Base-by-base conservation (phyloP, 2,113 vertebrate species). In the Indri indri region DNA sequence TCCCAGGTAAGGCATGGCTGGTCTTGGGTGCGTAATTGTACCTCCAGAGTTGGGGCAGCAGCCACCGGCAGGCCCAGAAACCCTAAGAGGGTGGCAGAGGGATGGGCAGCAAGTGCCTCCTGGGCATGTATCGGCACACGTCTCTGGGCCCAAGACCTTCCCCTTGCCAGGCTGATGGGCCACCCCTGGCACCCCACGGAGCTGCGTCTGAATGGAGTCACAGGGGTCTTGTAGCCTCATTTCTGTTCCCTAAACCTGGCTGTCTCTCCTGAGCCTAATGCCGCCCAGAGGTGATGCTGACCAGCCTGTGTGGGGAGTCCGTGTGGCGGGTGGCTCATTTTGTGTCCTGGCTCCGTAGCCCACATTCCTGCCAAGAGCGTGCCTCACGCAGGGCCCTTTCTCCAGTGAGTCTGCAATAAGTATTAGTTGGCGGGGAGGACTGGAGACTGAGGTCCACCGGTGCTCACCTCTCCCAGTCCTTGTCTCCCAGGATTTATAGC, bases 251-350 rank as follows among this genome's bases (percentile, higher is more conserved):
- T 63, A 47, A 37, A 47, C 17, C 8, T 20, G 37, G 32, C 77
- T 34, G n/a, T 70, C 10, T 23, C 42, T 81, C 45, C 40, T 3
- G 1, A 37, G 81, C 66, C 37, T 13, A 20, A 3, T 40, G 84
- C 50, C 2, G 3, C 79, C 11, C 18, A 22, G 79, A 65, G 76
- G 37, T 25, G 61, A 52, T 16, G 25, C 42, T 12, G 2, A 12
- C 63, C 22, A 8, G 40, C 8, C 42, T 0, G 0, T 22, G 10
- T 14, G 57, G n/a, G 10, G 50, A 70, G 32, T 34, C 73, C 0
- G 0, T 40, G 70, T 22, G 71, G 27, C 34, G 13, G 23, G 13
- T 11, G 54, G 42, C 79, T 81, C 8, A 3, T 30, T 40, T 47
- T 40, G 5, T 93, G 90, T 63, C 81, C 92, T 81, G 88, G 87